Percentiles rank a stretch among this genome's conserved stretches.
Evolutionary conservation across 1,140 invertebrate species (phyloP).

Genomic region (Drosophila chauvacae): DNA sequence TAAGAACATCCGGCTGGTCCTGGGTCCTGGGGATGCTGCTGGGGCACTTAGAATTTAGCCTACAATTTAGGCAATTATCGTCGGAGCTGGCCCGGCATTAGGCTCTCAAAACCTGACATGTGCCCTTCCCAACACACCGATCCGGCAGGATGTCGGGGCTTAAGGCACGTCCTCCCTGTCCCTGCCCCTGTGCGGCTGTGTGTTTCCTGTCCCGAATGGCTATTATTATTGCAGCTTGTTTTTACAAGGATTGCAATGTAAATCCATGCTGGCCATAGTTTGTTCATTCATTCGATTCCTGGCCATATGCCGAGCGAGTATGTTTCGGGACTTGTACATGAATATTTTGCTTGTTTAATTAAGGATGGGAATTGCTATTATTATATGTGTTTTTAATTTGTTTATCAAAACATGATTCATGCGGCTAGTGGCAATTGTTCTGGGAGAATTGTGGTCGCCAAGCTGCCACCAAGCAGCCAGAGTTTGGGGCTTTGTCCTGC

Average conservation of each 20-base stretch:
- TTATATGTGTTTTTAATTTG: constrained; percentile 40
- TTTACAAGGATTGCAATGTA: constrained; percentile 50
- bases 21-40: constrained; percentile 2
- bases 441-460: constrained; percentile 21
- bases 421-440: constrained; percentile 1
- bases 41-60: constrained; percentile 56
- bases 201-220: constrained; percentile 33
- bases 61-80: constrained; percentile 76
- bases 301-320: constrained; percentile 24
- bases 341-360: constrained; percentile 47
- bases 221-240: constrained; percentile 56
- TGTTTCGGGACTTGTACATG: constrained; percentile 19
- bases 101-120: constrained; percentile 61
- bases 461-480: constrained; percentile 15
- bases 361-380: constrained; percentile 37
- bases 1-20: constrained; percentile 33
- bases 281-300: constrained; percentile 14
- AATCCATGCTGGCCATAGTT: constrained; percentile 12
- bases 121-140: constrained; percentile 27
- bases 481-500: constrained; percentile 17
- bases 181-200: constrained; percentile 7
- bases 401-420: constrained; percentile 37
- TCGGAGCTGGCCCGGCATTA: constrained; percentile 55
- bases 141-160: constrained; percentile 27
- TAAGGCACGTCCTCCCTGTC: constrained; percentile 30